Conservation (phyloP, 2,113 vertebrate species). For the Chaetodon trifascialis region DNA sequence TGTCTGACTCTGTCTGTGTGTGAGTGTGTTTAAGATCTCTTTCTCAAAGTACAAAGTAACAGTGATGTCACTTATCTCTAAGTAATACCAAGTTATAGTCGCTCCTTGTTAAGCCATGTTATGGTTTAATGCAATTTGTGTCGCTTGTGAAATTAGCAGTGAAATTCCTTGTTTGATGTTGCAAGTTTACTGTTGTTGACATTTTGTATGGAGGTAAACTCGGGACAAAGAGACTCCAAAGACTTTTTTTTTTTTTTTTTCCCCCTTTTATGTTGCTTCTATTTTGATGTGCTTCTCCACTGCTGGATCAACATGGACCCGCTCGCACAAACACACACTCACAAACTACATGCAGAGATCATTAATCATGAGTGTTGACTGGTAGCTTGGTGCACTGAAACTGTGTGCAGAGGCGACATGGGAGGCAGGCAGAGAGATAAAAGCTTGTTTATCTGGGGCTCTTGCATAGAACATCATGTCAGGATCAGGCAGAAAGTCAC, state of each 20-base stretch:
- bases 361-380: constrained; percentile 66
- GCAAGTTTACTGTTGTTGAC: constrained; percentile 9
- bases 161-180: constrained; percentile 10
- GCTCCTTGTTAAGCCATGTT: not conserved
- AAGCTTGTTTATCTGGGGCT: constrained; percentile 72
- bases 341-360: constrained; percentile 51
- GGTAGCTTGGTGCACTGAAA: constrained; percentile 32
- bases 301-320: constrained; percentile 37
- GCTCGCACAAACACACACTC: constrained; percentile 1
- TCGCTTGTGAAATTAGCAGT: not conserved
- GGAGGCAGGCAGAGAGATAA: constrained; percentile 61
- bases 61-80: not conserved
- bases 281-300: constrained; percentile 39
- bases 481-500: constrained; percentile 43
- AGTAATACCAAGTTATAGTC: not conserved
- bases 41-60: not conserved
- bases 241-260: not conserved
- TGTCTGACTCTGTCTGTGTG: not conserved
- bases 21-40: constrained; percentile 19
- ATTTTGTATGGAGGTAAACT: constrained; percentile 37
- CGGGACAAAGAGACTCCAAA: constrained; percentile 41
- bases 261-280: constrained; percentile 37
- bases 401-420: constrained; percentile 48
- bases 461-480: constrained; percentile 71
- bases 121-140: not conserved